Evolutionary conservation across 2,113 vertebrate species (phyloP).

Genomic region (Lophius piscatorius): DNA sequence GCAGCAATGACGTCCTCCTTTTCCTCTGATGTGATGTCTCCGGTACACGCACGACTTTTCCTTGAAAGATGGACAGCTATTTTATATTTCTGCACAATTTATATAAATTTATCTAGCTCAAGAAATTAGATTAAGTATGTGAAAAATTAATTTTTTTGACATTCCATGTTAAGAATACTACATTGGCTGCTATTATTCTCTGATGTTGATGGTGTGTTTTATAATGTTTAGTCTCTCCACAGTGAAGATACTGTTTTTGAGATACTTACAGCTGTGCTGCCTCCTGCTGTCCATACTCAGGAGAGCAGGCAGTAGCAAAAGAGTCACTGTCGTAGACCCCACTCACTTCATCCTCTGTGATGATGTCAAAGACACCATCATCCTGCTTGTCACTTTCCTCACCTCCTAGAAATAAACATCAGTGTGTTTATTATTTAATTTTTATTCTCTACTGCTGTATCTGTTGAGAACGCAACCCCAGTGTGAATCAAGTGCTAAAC

Average conservation of each 20-base stretch:
- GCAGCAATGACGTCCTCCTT: conserved; percentile 77
- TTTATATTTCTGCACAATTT: background rate
- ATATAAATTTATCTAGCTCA: background rate
- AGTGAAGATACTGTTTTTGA: background rate
- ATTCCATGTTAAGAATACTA: too few relatives aligned
- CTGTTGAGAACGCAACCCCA: background rate
- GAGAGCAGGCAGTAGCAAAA: conserved; percentile 78
- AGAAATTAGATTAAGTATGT: too few relatives aligned
- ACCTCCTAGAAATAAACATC: conserved; percentile 53
- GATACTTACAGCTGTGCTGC: conserved; percentile 86
- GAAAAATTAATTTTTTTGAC: too few relatives aligned
- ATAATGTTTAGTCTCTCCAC: background rate
- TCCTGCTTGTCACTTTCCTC: conserved; percentile 75
- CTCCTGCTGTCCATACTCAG: conserved; percentile 71
- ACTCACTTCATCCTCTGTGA: conserved; percentile 93
- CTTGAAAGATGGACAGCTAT: conserved; percentile 61
- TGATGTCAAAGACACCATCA: conserved; percentile 91
- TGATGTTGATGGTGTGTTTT: background rate
- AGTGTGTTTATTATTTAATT: background rate
- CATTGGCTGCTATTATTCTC: background rate
- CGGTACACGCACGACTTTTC: conserved; percentile 74
- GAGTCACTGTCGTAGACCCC: conserved; percentile 83
- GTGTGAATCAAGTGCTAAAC: background rate
- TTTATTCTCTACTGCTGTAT: background rate
- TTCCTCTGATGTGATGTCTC: conserved; percentile 83